Evolutionary conservation across 1,140 invertebrate species (phyloP).

Genomic region (Pseudachorutes palmiensis): DNA sequence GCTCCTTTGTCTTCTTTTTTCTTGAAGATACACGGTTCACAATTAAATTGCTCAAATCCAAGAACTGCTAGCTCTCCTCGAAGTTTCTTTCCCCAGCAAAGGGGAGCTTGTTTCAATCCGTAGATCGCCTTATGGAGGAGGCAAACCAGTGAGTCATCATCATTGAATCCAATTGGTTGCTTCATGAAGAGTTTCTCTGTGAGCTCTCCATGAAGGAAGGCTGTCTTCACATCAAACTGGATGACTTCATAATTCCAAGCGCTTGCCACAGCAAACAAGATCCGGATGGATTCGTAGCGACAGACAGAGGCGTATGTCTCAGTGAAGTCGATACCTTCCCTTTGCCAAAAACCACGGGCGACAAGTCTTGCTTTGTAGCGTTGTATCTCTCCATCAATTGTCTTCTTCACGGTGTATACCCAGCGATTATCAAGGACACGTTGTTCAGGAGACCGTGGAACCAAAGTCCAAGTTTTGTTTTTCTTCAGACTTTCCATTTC

Average conservation of each 20-base stretch:
- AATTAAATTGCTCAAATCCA: not conserved
- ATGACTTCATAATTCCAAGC: conserved; percentile 32
- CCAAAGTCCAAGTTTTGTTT: conserved; percentile 39
- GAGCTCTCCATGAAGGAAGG: conserved; percentile 42
- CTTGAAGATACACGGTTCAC: not conserved
- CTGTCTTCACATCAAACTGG: conserved; percentile 42
- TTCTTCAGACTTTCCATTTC: conserved; percentile 28
- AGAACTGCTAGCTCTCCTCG: not conserved
- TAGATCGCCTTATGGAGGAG: not conserved
- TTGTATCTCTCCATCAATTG: conserved; percentile 34
- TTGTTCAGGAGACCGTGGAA: conserved; percentile 41
- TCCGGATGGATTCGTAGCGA: conserved; percentile 33
- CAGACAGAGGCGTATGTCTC: conserved; percentile 28
- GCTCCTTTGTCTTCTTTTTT: not conserved
- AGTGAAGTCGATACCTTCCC: conserved; percentile 41
- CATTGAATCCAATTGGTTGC: conserved; percentile 27
- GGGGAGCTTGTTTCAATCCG: not conserved
- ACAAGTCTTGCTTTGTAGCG: conserved; percentile 43
- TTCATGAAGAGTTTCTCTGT: conserved; percentile 41
- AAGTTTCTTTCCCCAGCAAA: not conserved
- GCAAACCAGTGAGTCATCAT: not conserved
- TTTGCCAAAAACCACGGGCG: conserved; percentile 42
- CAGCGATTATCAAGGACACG: conserved; percentile 40
- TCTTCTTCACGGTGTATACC: conserved; percentile 41
- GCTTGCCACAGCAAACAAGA: conserved; percentile 36